phyloP scores from a whole-genome alignment of 2,797 vertebrate species.

The Lepilemur septentrionalis region DNA sequence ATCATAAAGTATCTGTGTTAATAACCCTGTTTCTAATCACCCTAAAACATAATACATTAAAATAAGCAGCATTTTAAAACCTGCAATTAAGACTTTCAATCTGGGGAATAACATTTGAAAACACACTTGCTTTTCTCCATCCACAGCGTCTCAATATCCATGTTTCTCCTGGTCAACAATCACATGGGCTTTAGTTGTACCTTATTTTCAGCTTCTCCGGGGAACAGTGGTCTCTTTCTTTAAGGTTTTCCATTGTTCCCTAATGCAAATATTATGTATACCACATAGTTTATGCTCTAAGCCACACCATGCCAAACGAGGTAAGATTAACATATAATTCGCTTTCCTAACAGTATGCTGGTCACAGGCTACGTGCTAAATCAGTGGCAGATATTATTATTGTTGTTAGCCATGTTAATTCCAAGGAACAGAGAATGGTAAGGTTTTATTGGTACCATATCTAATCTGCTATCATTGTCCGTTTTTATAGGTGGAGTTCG shows the following conservation, averaged over 20 bases:
- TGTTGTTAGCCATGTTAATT: not conserved
- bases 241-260: not conserved
- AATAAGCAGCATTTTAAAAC: not conserved
- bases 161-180: not conserved
- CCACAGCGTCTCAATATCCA: not conserved
- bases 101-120: not conserved
- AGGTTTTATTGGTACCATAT: not conserved
- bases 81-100: not conserved
- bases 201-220: not conserved
- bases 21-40: not conserved
- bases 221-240: not conserved
- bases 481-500: slow-evolving; percentile 88
- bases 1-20: not conserved
- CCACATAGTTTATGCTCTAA: slow-evolving; percentile 2
- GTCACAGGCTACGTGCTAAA: not conserved
- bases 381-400: not conserved
- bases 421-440: not conserved
- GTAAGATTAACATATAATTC: not conserved
- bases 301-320: not conserved
- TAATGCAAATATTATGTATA: not conserved
- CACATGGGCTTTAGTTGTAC: not conserved
- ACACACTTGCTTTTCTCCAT: not conserved
- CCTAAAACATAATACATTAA: not conserved
- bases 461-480: slow-evolving; percentile 37
- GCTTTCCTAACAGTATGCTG: not conserved